Evolutionary conservation across 2,888 invertebrate genomes (phyloP), one percentile per base, ranked within the genome.

Genomic region (Agonopterix heracliana): DNA sequence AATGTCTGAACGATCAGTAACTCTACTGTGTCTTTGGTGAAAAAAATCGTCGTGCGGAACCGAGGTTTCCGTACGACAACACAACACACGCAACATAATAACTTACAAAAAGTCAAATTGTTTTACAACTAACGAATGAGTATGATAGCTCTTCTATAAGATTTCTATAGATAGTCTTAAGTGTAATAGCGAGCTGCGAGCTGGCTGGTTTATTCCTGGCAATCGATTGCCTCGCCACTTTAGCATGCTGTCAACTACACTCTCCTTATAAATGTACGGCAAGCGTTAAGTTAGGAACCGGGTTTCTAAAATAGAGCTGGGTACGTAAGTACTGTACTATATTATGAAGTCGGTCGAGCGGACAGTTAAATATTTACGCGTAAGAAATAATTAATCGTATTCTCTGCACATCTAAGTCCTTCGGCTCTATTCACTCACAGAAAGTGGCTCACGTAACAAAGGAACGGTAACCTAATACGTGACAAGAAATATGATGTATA

Each of bases 371-470:
- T 71, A 74, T 74, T 66, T 71, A 74, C 71, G 75, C 71, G 67
- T 72, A 68, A 70, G 66, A 70, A 71, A 71, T 80, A 84, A 86
- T 84, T 85, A 86, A 87, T 83, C 61, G 79, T 76, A 88, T 88
- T 86, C 87, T 55, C 63, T 73, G 71, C 87, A 80, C 86, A 87
- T 68, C 65, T 61, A 42, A 60, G 71, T 78, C 74, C 76, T 77
- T 71, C 70, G 73, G 68, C 69, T 74, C 81, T 78, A 77, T 83
- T 79, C 81, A 79, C 78, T 78, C 74, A 71, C 84, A 74, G 83
- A 85, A 87, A 86, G 87, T 87, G 78, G 83, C 78, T 76, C 87
- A 81, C 87, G 85, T 84, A 82, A 85, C 82, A 82, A 84, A 77
- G 79, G 81, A 83, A 82, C 85, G 81, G 87, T 85, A 83, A 83